Percentiles rank a stretch among this genome's conserved stretches.
These are phyloP conservation scores for Emydoidea blandingii DNA, from an alignment of 2,797 vertebrate species.

Conservation along the genomic window DNA sequence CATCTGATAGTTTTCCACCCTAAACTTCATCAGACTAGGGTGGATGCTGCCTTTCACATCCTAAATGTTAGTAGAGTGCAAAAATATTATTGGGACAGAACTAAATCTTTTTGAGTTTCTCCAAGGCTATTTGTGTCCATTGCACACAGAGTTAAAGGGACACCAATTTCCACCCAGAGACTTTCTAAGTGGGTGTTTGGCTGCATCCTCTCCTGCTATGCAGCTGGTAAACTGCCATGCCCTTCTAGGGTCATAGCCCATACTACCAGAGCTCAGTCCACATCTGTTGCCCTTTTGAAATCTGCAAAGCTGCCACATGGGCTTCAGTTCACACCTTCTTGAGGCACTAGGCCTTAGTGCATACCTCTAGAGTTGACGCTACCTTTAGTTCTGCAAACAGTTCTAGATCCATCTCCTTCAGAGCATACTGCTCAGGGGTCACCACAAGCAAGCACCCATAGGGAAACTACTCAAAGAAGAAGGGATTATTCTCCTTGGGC, in stretches of 20 bases:
- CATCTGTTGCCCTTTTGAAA: not conserved
- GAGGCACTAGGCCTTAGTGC: not conserved
- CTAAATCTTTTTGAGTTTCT: no score
- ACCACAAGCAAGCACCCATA: not conserved
- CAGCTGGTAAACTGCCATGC: not conserved
- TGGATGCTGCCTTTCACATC: no score
- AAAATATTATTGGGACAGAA: no score
- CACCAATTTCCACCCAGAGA: no score
- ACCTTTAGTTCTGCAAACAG: not conserved
- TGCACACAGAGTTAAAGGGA: no score
- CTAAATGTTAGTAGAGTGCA: no score
- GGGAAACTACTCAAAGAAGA: not conserved
- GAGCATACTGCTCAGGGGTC: not conserved
- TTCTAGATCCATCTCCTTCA: not conserved
- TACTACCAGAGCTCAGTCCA: not conserved
- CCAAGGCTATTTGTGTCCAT: no score
- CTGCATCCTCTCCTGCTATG: not conserved
- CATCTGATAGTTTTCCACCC: no score
- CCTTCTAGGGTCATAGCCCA: not conserved
- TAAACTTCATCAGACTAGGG: no score
- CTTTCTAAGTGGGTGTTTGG: no score
- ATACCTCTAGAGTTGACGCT: not conserved
- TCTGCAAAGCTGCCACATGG: not conserved
- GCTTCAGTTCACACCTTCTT: not conserved
- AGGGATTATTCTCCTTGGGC: not conserved